Percentiles rank a stretch among this genome's conserved stretches.
Conservation (phyloP, 2,888 invertebrate genomes). For the Drosophila macrothrix region DNA sequence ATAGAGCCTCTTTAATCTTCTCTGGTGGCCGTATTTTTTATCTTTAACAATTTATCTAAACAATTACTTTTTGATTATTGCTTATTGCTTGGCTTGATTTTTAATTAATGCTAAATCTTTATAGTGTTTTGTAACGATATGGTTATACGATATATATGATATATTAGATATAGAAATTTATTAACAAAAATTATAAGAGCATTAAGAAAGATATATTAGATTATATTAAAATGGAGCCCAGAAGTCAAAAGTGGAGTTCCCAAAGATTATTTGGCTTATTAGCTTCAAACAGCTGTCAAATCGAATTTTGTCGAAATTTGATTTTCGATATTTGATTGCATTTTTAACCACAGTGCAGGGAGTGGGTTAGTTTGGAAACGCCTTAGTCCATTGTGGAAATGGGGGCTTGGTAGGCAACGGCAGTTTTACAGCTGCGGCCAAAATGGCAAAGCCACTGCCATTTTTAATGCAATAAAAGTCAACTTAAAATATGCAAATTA, state of each 20-base stretch:
- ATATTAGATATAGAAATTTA: not conserved
- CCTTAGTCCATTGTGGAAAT: constrained; percentile 34
- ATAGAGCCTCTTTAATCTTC: not conserved
- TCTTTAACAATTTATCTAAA: too few relatives aligned
- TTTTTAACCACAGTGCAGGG: constrained; percentile 32
- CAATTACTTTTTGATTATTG: too few relatives aligned
- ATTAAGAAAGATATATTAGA: not conserved
- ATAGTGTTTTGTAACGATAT: too few relatives aligned
- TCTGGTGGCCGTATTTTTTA: not conserved
- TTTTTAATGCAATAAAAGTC: constrained; percentile 83
- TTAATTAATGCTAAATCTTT: not conserved
- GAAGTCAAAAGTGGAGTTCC: not conserved
- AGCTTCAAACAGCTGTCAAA: not conserved
- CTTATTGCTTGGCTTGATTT: too few relatives aligned
- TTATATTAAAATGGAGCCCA: not conserved
- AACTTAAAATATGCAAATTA: constrained; percentile 82
- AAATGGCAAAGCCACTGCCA: constrained; percentile 76
- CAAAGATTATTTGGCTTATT: not conserved
- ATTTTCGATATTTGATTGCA: not conserved
- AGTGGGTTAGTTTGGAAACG: constrained; percentile 33
- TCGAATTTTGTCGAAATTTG: not conserved
- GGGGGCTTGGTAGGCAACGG: constrained; percentile 25
- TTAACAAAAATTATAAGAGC: not conserved
- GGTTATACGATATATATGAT: too few relatives aligned
- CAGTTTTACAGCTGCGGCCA: constrained; percentile 70